Base-by-base conservation (phyloP, 2,888 invertebrate genomes). In the Panopea generosa region DNA sequence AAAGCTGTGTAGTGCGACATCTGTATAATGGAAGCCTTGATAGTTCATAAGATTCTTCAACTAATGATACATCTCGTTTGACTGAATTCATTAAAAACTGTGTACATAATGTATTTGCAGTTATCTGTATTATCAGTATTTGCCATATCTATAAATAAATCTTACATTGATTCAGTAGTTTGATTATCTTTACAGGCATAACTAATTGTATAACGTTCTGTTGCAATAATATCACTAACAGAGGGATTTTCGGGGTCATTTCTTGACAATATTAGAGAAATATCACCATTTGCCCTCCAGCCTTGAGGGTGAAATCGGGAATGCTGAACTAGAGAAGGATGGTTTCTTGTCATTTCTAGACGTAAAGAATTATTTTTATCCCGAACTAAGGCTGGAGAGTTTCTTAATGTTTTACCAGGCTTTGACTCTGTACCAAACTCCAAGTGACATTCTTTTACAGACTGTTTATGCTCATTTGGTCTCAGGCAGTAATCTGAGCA, bases 111-210 rank as follows among this genome's bases (percentile, higher is more conserved):
- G 69, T 57, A 50, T 77, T 77, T 33, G 70, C 57, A 33, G 20
- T 47, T 43, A 38, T 7, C 27, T 20, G 57, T 16, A 3, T 45
- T 62, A 70, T 60, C 43, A 33, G 47, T n/a, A 29, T 76, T 65
- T 11, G 63, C 59, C 33, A 76, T 65, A 60, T 77, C 67, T 60
- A 61, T 60, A 40, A 77, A 83, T 11, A 84, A 22, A 20, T 85
- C 80, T 18, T 22, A 50, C 22, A 77, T 18, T 27, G 82, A 76
- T 1, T 77, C 82, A 43, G 73, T 82, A 9, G 72, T 47, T 45
- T 84, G 60, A 59, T 84, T 83, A 2, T 84, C 82, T 76, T 86
- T 86, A 52, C 84, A 86, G 1, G 77, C 74, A 69, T 82, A 79
- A 9, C 79, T 79, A 16, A 74, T 60, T 4, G 74, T 55, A 56